Evolutionary conservation across 2,888 invertebrate species (phyloP).

Genomic region (Asteroscopus sphinx): DNA sequence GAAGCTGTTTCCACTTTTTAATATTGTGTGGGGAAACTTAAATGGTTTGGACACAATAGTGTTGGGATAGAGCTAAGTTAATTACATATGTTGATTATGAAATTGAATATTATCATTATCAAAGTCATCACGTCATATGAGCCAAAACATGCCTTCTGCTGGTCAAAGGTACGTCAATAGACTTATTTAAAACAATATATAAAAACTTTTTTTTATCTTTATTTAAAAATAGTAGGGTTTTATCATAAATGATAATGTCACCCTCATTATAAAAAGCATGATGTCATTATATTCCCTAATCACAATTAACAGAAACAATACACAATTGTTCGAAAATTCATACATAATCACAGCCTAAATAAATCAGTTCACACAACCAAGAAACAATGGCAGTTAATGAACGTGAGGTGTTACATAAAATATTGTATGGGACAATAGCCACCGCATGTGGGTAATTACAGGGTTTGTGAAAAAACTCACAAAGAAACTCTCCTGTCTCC

Average conservation of each 20-base stretch:
- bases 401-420: constrained; percentile 26
- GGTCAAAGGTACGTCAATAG: too few relatives aligned
- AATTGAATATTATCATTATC: too few relatives aligned
- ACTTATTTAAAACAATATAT: too few relatives aligned
- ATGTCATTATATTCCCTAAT: not conserved
- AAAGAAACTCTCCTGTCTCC: constrained; percentile 27
- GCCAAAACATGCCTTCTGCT: too few relatives aligned
- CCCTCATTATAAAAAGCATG: not conserved
- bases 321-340: not conserved
- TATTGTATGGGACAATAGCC: constrained; percentile 19
- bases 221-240: not conserved
- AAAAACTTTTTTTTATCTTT: too few relatives aligned
- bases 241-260: not conserved
- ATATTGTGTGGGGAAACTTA: too few relatives aligned
- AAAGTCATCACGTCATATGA: too few relatives aligned
- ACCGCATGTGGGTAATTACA: constrained; percentile 45
- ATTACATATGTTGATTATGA: too few relatives aligned
- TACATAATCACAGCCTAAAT: constrained; percentile 9
- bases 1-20: too few relatives aligned
- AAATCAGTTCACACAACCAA: constrained; percentile 1
- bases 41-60: too few relatives aligned
- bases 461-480: constrained; percentile 35
- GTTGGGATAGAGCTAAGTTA: too few relatives aligned
- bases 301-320: not conserved
- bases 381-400: constrained; percentile 36